A percentile compares a stretch with the other conserved stretches of the same genome.
These are phyloP conservation scores for Nanorana parkeri DNA, from an alignment of 2,113 vertebrate genomes.

Conservation along the genomic window DNA sequence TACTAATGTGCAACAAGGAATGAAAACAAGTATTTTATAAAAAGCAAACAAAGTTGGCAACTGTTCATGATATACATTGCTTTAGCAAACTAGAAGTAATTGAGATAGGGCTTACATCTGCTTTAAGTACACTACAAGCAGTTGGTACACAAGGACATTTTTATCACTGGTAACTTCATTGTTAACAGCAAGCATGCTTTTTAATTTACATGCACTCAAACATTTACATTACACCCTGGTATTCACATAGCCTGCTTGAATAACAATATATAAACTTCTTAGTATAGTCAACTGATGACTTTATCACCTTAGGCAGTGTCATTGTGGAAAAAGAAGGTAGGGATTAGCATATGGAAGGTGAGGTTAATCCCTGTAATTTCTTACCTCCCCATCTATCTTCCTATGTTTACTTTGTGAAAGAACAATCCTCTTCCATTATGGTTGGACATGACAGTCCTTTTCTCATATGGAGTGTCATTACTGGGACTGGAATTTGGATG, in stretches of 20 bases:
- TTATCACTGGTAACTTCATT: no score
- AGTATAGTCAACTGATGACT: conserved; percentile 21
- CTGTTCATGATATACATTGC: no score
- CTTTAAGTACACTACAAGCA: no score
- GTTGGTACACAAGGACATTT: no score
- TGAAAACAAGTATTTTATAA: no score
- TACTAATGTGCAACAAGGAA: no score
- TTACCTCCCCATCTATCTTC: conserved; percentile 34
- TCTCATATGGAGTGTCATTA: conserved; percentile 38
- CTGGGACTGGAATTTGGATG: conserved; percentile 14
- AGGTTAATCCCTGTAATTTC: conserved; percentile 53
- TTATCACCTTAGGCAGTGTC: conserved; percentile 38
- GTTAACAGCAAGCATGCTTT: no score
- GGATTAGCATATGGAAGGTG: conserved; percentile 54
- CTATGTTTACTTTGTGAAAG: conserved; percentile 36
- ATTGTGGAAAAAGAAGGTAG: conserved; percentile 30
- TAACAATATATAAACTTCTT: conserved; percentile 25
- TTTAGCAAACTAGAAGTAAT: no score
- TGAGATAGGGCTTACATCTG: no score
- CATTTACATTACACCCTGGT: not conserved
- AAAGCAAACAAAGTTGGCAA: no score
- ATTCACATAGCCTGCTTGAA: not conserved
- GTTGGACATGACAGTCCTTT: conserved; percentile 47
- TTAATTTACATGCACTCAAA: not conserved
- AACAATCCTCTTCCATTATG: conserved; percentile 46